Conservation (phyloP, 53 echinoderm and acorn worm genomes). For the Temnopleurus reevesii region DNA sequence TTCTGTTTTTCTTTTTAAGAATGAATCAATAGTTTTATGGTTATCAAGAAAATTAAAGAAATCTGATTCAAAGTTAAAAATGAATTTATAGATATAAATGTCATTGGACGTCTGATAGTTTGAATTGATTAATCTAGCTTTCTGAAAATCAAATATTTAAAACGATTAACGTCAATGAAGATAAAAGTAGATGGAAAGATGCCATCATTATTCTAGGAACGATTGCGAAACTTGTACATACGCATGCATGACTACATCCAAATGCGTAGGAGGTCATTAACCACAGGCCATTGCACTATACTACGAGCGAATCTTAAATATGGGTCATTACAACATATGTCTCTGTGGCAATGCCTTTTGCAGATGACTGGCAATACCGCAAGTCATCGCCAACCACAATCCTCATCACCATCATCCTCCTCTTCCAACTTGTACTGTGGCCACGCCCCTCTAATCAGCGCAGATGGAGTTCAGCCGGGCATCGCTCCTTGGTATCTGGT, state of each 20-base stretch:
- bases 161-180: background rate
- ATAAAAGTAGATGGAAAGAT: background rate
- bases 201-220: conserved; percentile 10
- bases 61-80: too few species aligned
- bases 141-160: too few species aligned
- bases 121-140: too few species aligned
- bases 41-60: too few species aligned
- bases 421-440: background rate
- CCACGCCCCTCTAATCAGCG: background rate
- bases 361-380: conserved; percentile 32
- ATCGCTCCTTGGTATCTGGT: too few species aligned
- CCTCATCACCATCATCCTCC: conserved; percentile 9
- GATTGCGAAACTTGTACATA: conserved; percentile 22
- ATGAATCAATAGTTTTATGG: too few species aligned
- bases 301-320: background rate
- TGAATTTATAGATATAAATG: too few species aligned
- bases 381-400: background rate
- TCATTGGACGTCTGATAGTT: too few species aligned
- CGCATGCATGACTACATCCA: background rate
- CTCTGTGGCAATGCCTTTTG: conserved; percentile 10
- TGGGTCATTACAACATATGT: conserved; percentile 4
- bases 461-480: too few species aligned
- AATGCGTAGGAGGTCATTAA: background rate
- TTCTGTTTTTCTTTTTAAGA: too few species aligned
- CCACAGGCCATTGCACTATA: background rate